Percentiles rank a stretch among this genome's conserved stretches.
These are phyloP conservation scores for Pyrrhia umbra DNA, from an alignment of 2,888 invertebrate species.

Conservation along the genomic window DNA sequence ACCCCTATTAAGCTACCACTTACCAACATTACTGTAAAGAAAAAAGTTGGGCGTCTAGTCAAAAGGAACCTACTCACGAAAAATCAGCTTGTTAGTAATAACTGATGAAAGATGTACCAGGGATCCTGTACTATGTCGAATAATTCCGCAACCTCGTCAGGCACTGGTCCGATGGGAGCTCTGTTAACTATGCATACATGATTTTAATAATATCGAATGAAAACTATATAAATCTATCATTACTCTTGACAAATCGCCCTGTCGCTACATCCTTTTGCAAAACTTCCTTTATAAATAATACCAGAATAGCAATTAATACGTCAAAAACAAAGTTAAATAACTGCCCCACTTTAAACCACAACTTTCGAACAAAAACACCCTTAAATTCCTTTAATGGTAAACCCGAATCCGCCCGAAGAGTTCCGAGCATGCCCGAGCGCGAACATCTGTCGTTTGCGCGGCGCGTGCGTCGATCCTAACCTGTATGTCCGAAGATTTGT, in stretches of 20 bases:
- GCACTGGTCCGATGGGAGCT: no score
- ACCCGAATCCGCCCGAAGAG: slow-evolving; percentile 52
- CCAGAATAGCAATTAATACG: slow-evolving; percentile 30
- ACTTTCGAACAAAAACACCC: slow-evolving; percentile 56
- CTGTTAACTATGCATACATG: no score
- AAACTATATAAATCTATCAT: background rate
- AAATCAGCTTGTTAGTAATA: no score
- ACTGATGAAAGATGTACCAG: no score
- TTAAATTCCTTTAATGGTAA: slow-evolving; percentile 47
- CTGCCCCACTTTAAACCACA: slow-evolving; percentile 38
- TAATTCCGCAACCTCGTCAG: no score
- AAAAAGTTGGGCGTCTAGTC: no score
- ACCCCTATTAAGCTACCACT: no score
- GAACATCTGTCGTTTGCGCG: slow-evolving; percentile 71
- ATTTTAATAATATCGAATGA: no score
- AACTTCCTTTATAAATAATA: slow-evolving; percentile 17
- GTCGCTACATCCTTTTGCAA: background rate
- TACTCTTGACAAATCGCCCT: slow-evolving; percentile 3
- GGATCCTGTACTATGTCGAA: no score
- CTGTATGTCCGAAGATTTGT: slow-evolving; percentile 65
- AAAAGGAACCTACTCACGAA: no score
- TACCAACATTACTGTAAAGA: no score
- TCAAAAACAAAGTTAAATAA: slow-evolving; percentile 38
- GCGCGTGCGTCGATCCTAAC: slow-evolving; percentile 67
- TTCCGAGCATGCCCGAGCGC: slow-evolving; percentile 62